phyloP scores from a whole-genome alignment of 2,888 invertebrate genomes.

The Leptinotarsa haldemani region DNA sequence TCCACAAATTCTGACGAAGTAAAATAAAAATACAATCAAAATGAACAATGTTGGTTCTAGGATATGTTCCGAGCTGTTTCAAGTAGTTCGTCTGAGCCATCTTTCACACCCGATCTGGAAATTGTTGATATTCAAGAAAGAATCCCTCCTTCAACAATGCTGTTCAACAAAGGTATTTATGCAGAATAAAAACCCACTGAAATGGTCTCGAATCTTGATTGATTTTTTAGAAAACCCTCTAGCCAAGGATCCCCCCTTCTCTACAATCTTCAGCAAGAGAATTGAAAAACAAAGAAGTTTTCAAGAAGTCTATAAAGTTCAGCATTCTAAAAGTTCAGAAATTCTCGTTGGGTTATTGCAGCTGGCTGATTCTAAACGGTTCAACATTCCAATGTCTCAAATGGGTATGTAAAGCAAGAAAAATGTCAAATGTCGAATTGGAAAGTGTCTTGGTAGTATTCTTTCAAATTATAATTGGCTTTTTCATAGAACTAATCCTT shows the following conservation, averaged over 20 bases:
- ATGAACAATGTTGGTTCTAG: conserved; percentile 45
- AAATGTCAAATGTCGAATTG: too few species aligned
- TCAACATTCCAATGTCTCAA: conserved; percentile 66
- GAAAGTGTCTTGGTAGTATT: too few species aligned
- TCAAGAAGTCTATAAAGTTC: conserved; percentile 66
- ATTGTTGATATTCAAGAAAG: conserved; percentile 53
- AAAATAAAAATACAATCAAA: not conserved
- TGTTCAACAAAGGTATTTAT: conserved; percentile 52
- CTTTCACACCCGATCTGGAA: conserved; percentile 51
- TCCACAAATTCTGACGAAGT: not conserved
- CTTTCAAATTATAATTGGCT: too few species aligned
- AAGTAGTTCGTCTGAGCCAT: conserved; percentile 44
- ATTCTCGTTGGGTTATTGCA: conserved; percentile 67
- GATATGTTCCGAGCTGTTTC: conserved; percentile 54
- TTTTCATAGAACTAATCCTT: too few species aligned
- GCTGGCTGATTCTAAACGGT: conserved; percentile 68
- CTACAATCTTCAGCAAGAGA: conserved; percentile 58
- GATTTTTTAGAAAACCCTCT: conserved; percentile 46
- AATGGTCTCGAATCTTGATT: conserved; percentile 4
- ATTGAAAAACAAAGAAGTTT: conserved; percentile 68
- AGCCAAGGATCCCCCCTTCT: conserved; percentile 13
- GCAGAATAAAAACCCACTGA: not conserved
- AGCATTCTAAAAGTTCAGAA: conserved; percentile 67
- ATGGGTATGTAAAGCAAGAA: conserved; percentile 60
- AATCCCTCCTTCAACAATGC: conserved; percentile 46